Evolutionary conservation across 2,113 vertebrate genomes (phyloP), one percentile per base, ranked within the genome.

Genomic region (Anoura caudifer): DNA sequence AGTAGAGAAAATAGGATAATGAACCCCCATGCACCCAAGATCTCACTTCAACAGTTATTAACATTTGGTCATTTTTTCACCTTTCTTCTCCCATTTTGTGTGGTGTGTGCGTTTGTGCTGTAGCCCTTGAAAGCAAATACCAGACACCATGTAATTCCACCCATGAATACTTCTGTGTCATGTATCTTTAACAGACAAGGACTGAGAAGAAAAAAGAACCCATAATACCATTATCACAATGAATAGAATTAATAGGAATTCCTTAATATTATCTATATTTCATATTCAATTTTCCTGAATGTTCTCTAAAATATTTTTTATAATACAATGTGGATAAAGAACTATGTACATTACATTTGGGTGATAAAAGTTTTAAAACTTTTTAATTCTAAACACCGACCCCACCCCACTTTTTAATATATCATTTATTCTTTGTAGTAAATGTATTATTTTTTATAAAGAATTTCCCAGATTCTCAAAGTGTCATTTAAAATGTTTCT

Each of bases 351-450:
- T 73, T 79, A 31, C 15, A 77, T 77, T 95, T 82, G 54, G 38
- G 22, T 82, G 45, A 59, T 70, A 36, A 17, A 6, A 33, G 2
- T 87, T 90, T 72, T 20, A 70, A 95, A 76, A 24, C 20, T 24
- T 14, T 93, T 82, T 54, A 77, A 76, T 89, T 90, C 17, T 93
- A 43, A 41, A 26, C 11, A 73, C 16, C 5, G 11, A 11, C 26
- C 24, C 28, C 61, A 31, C 28, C 61, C 61, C 26, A 47, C 33
- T 75, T 82, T 85, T 56, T n/a, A 76, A 83, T 50, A 50, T 28
- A 47, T 75, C 17, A 75, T 36, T 81, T 92, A 72, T 76, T 96
- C 50, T 92, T 91, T 69, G 41, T 95, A 77, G 59, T 82, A 95
- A 90, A 45, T 63, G 63, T 31, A 36, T 89, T 50, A 28, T 80